These are phyloP conservation scores for Marmota monax DNA, from an alignment of 2,113 vertebrate genomes.

Conservation along the genomic window DNA sequence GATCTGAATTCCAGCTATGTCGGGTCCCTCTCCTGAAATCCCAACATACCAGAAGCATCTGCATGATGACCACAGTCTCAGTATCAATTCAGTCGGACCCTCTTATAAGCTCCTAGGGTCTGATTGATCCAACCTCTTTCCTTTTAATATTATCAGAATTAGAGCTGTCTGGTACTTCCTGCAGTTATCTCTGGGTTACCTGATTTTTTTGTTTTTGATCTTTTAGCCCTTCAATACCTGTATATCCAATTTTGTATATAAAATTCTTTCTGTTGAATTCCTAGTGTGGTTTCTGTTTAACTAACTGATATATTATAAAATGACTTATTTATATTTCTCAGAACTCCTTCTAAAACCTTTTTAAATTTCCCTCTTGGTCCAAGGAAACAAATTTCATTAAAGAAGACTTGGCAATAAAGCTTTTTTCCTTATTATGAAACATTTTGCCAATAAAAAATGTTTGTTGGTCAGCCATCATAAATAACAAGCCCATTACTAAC, in stretches of 20 bases:
- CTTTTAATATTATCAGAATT: neutral
- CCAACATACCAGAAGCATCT: neutral
- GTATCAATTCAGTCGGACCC: neutral
- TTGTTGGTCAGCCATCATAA: neutral
- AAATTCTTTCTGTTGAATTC: conserved; percentile 21
- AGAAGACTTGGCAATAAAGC: neutral
- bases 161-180: neutral
- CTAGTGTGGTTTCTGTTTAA: conserved; percentile 36
- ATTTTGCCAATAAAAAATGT: conserved; percentile 9
- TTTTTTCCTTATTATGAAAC: conserved; percentile 48
- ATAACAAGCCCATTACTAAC: neutral
- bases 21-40: neutral
- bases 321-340: neutral
- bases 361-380: neutral
- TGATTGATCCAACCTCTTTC: neutral
- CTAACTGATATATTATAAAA: neutral
- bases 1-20: neutral
- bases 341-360: neutral
- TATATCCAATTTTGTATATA: neutral
- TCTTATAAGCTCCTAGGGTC: neutral
- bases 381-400: conserved; percentile 28
- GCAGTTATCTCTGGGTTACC: neutral
- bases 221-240: neutral
- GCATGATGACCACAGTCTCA: neutral
- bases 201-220: neutral